Evolutionary conservation across 2,888 invertebrate species (phyloP).

Genomic region (Drosophila parthenogenetica): DNA sequence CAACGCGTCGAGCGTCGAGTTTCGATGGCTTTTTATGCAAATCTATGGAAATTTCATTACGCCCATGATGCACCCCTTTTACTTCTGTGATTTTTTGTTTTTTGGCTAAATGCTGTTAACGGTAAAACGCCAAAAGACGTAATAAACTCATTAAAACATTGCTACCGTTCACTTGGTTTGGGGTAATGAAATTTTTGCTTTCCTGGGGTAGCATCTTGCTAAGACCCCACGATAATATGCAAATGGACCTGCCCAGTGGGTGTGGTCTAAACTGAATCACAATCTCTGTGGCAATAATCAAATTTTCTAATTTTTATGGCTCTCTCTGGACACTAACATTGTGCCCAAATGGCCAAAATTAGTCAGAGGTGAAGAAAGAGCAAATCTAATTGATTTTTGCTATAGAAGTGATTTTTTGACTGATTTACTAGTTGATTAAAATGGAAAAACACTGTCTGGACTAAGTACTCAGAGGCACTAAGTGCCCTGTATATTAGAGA

Average conservation of each 20-base stretch:
- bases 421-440: conserved; percentile 40
- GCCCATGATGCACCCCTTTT: conserved; percentile 66
- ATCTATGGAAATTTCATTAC: conserved; percentile 80
- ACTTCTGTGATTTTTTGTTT: conserved; percentile 17
- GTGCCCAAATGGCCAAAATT: conserved; percentile 33
- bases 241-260: conserved; percentile 64
- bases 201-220: conserved; percentile 62
- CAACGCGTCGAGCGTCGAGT: conserved; percentile 19
- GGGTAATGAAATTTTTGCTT: conserved; percentile 77
- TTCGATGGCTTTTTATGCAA: conserved; percentile 70
- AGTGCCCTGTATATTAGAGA: neutral
- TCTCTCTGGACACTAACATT: conserved; percentile 61
- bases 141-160: conserved; percentile 82
- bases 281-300: conserved; percentile 80
- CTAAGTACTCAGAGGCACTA: neutral
- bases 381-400: conserved; percentile 74
- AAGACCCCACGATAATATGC: conserved; percentile 66
- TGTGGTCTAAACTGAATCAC: conserved; percentile 43
- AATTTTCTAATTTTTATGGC: conserved; percentile 83
- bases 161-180: conserved; percentile 53
- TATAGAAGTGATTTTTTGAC: conserved; percentile 53
- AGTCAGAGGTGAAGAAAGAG: conserved; percentile 10
- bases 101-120: conserved; percentile 73
- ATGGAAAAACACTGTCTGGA: conserved; percentile 15
- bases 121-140: conserved; percentile 67